Conservation (phyloP, 30 jellyfish, hydroid and myxozoan species). For the Hydractinia echinata region DNA sequence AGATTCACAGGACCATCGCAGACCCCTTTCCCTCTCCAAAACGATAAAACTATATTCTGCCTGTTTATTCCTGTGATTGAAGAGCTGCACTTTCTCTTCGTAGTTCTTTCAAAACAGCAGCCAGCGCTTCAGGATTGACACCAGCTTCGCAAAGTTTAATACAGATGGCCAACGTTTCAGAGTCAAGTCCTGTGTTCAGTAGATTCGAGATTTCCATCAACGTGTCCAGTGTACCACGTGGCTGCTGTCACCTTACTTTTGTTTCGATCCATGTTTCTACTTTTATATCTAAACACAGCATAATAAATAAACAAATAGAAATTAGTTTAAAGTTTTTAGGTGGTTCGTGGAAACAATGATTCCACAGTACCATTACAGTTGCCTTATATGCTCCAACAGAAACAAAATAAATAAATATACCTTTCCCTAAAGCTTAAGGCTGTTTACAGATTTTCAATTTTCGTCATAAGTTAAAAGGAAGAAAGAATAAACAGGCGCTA, state of each 20-base stretch:
- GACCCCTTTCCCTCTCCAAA: too few relatives aligned
- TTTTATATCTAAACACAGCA: not conserved
- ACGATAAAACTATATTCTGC: not conserved
- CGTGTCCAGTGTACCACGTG: conserved; percentile 88
- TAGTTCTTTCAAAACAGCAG: conserved; percentile 83
- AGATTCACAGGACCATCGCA: too few relatives aligned
- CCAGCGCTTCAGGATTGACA: conserved; percentile 99
- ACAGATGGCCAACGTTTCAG: conserved; percentile 87
- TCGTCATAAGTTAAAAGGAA: too few relatives aligned
- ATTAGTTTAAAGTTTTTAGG: too few relatives aligned
- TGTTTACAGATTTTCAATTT: too few relatives aligned
- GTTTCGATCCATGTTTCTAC: conserved; percentile 32
- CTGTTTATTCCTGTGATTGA: conserved; percentile 10
- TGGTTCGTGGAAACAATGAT: too few relatives aligned
- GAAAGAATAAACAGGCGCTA: too few relatives aligned
- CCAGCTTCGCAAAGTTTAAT: conserved; percentile 95
- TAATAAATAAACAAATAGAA: not conserved
- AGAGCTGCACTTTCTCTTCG: conserved; percentile 80
- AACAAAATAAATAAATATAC: too few relatives aligned
- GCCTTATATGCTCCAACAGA: too few relatives aligned
- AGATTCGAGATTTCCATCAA: conserved; percentile 83
- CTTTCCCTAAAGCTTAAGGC: too few relatives aligned
- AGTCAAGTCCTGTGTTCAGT: conserved; percentile 88
- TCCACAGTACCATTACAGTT: too few relatives aligned
- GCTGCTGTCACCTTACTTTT: conserved; percentile 77